Conservation (phyloP, 1,140 invertebrate genomes). For the Euura lappo region DNA sequence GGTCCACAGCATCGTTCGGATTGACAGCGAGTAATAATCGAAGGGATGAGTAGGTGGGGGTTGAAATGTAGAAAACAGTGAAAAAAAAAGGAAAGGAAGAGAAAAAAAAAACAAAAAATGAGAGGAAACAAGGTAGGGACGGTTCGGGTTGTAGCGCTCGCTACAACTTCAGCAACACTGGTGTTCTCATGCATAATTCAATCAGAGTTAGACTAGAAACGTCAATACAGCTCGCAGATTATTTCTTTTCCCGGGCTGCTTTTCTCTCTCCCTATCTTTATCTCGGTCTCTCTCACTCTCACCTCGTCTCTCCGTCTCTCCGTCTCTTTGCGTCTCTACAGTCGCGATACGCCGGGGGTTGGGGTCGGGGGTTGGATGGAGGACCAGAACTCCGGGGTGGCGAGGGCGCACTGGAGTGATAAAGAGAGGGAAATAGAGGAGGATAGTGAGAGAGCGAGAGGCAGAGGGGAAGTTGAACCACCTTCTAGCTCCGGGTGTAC, state of each 20-base stretch:
- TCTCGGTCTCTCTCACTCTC: slow-evolving; percentile 10
- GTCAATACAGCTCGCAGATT: slow-evolving; percentile 64
- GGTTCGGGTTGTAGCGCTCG: background rate
- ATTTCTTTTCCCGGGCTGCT: slow-evolving; percentile 63
- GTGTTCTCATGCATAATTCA: slow-evolving; percentile 63
- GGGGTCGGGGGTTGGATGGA: background rate
- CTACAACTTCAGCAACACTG: slow-evolving; percentile 38
- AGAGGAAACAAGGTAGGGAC: background rate
- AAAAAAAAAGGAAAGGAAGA: background rate
- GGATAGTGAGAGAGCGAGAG: slow-evolving; percentile 16
- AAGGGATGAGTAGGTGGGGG: no score
- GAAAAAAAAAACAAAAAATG: background rate
- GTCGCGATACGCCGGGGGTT: slow-evolving; percentile 18
- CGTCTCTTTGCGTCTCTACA: slow-evolving; percentile 27
- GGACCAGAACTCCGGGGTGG: no score
- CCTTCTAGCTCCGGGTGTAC: slow-evolving; percentile 15
- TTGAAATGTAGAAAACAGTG: no score
- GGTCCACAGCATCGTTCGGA: no score
- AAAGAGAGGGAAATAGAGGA: slow-evolving; percentile 18
- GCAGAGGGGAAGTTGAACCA: background rate
- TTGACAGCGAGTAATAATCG: no score
- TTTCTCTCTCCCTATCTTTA: slow-evolving; percentile 40
- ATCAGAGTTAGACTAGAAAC: slow-evolving; percentile 64
- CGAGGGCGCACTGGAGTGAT: background rate
- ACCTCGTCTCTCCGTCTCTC: slow-evolving; percentile 27